These are phyloP conservation scores for Cichladusa arquata DNA, from an alignment of 2,113 vertebrate genomes.

Conservation along the genomic window DNA sequence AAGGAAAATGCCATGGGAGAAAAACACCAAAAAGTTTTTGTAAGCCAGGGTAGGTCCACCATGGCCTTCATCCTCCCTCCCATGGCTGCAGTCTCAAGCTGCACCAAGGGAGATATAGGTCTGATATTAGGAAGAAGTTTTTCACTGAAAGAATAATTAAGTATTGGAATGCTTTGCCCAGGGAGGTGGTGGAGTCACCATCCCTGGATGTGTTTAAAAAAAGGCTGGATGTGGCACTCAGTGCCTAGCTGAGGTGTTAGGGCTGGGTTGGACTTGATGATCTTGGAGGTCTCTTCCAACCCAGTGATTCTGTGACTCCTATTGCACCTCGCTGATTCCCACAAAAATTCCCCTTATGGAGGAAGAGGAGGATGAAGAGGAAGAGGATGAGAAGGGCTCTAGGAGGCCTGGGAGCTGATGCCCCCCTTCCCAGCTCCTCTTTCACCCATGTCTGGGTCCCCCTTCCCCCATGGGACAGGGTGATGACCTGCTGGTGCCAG, in stretches of 20 bases:
- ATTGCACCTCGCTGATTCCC: not conserved
- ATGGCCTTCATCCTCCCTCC: not conserved
- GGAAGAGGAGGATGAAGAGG: not conserved
- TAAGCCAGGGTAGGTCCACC: not conserved
- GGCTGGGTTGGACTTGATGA: too few species aligned
- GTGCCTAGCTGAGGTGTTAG: too few species aligned
- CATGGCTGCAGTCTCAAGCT: not conserved
- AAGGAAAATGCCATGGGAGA: accelerated
- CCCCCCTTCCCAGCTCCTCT: not conserved
- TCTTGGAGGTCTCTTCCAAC: too few species aligned
- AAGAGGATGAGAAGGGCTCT: not conserved
- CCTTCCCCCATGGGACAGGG: not conserved
- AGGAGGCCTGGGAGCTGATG: not conserved
- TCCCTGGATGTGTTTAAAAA: too few species aligned
- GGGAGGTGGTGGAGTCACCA: too few species aligned
- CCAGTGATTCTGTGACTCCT: too few species aligned
- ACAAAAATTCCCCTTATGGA: not conserved
- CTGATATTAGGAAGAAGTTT: too few species aligned
- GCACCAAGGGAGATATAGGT: too few species aligned
- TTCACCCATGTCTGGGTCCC: not conserved
- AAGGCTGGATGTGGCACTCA: too few species aligned
- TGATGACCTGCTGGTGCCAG: not conserved
- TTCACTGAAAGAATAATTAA: too few species aligned
- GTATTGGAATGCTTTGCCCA: too few species aligned
- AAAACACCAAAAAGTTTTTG: not conserved